phyloP scores from a whole-genome alignment of 1,140 invertebrate species.

The Zaprionus vittiger region DNA sequence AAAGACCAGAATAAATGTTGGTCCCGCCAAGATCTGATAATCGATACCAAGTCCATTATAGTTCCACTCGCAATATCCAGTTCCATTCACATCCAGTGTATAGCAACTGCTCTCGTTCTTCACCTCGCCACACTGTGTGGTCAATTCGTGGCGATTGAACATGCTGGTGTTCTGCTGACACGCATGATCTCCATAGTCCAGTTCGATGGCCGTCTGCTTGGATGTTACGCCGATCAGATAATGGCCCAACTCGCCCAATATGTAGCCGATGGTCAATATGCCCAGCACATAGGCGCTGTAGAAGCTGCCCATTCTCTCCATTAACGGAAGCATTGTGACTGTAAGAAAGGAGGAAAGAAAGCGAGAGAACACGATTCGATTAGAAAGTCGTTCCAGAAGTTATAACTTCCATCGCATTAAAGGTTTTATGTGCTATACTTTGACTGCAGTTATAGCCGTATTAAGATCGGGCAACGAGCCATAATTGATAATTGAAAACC shows the following conservation, averaged over 20 bases:
- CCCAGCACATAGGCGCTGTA: slow-evolving; percentile 92
- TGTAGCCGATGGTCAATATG: slow-evolving; percentile 92
- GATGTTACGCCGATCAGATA: slow-evolving; percentile 95
- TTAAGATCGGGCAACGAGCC: neutral
- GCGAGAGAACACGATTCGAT: slow-evolving; percentile 3
- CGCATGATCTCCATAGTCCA: slow-evolving; percentile 94
- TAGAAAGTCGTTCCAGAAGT: neutral
- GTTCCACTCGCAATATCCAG: slow-evolving; percentile 93
- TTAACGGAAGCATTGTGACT: slow-evolving; percentile 70
- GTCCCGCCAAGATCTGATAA: slow-evolving; percentile 96
- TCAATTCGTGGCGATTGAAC: slow-evolving; percentile 86
- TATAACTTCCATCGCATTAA: neutral
- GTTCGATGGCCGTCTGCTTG: slow-evolving; percentile 91
- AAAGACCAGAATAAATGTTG: slow-evolving; percentile 95
- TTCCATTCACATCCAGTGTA: slow-evolving; percentile 88
- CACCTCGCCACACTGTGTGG: slow-evolving; percentile 86
- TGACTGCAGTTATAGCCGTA: neutral
- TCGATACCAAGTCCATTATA: slow-evolving; percentile 96
- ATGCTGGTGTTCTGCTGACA: slow-evolving; percentile 91
- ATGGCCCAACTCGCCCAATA: slow-evolving; percentile 93
- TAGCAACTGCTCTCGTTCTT: slow-evolving; percentile 86
- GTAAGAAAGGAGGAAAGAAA: neutral
- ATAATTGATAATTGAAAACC: neutral
- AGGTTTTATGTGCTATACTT: neutral
- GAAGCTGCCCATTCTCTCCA: slow-evolving; percentile 87